phyloP scores from a whole-genome alignment of 92 coral and sea anemone genomes.

The Muricea muricata region DNA sequence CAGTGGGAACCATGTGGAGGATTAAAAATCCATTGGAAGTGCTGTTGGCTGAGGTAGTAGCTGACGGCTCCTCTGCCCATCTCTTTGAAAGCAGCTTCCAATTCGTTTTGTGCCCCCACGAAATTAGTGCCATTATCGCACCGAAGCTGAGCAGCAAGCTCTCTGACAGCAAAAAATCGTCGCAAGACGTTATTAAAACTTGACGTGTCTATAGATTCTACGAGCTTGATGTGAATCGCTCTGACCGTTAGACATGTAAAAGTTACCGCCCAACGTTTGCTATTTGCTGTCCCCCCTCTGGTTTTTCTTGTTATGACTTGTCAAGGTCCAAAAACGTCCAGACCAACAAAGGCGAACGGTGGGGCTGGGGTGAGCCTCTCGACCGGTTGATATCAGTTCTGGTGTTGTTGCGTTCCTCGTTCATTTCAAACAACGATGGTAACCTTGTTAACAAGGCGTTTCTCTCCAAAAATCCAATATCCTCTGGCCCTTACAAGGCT shows the following conservation, averaged over 20 bases:
- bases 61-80: neutral
- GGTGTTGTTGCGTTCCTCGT: constrained; percentile 40
- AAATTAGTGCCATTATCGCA: too few relatives aligned
- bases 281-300: constrained; percentile 48
- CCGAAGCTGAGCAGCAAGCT: too few relatives aligned
- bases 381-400: constrained; percentile 50
- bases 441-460: constrained; percentile 38
- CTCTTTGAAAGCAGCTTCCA: neutral
- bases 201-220: constrained; percentile 63
- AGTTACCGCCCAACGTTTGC: constrained; percentile 67
- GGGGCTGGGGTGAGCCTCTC: constrained; percentile 51
- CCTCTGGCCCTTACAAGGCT: constrained; percentile 43
- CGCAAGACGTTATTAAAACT: constrained; percentile 57
- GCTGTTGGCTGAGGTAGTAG: neutral
- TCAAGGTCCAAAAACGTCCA: constrained; percentile 63
- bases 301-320: constrained; percentile 49
- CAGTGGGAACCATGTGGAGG: neutral
- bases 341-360: constrained; percentile 49
- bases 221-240: constrained; percentile 56
- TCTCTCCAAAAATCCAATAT: constrained; percentile 61
- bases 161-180: too few relatives aligned
- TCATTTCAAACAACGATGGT: constrained; percentile 52
- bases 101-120: neutral
- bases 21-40: neutral
- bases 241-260: constrained; percentile 53